Evolutionary conservation across 2,113 vertebrate species (phyloP).

Genomic region (Corythoichthys haematopterus): DNA sequence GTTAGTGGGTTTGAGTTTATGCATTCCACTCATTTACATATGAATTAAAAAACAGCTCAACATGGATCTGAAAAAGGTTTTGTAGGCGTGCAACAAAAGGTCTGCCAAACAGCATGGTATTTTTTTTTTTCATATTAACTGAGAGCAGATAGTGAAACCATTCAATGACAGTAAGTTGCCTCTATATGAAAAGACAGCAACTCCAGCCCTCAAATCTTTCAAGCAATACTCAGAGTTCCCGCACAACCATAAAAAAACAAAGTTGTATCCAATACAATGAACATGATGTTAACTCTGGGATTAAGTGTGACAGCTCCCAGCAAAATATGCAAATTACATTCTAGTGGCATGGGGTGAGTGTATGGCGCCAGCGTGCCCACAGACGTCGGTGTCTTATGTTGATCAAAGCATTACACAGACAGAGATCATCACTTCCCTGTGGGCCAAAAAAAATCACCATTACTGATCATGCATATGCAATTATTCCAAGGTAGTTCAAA

Average conservation of each 20-base stretch:
- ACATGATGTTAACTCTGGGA: slow-evolving; percentile 39
- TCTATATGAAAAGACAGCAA: slow-evolving; percentile 12
- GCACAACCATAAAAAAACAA: slow-evolving; percentile 24
- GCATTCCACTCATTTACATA: slow-evolving; percentile 17
- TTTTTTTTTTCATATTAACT: slow-evolving; percentile 17
- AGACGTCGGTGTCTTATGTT: slow-evolving; percentile 49
- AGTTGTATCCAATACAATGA: slow-evolving; percentile 19
- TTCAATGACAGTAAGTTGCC: slow-evolving; percentile 32
- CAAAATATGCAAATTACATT: slow-evolving; percentile 46
- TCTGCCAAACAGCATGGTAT: slow-evolving; percentile 17
- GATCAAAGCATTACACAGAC: slow-evolving; percentile 57
- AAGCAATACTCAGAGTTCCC: slow-evolving; percentile 23
- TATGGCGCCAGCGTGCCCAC: slow-evolving; percentile 40
- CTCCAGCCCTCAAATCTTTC: slow-evolving; percentile 28
- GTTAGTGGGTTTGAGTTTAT: slow-evolving; percentile 14
- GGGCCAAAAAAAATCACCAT: slow-evolving; percentile 50
- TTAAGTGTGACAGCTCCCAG: slow-evolving; percentile 32
- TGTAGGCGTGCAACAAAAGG: slow-evolving; percentile 29
- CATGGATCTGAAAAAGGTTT: slow-evolving; percentile 2
- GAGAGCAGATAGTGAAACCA: slow-evolving; percentile 17
- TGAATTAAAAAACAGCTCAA: slow-evolving; percentile 17
- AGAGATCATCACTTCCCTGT: slow-evolving; percentile 38
- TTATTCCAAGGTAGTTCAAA: slow-evolving; percentile 29
- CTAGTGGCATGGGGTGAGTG: slow-evolving; percentile 34
- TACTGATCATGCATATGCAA: slow-evolving; percentile 48